Conservation (phyloP, 2,888 invertebrate genomes). For the Smittia sp. region DNA sequence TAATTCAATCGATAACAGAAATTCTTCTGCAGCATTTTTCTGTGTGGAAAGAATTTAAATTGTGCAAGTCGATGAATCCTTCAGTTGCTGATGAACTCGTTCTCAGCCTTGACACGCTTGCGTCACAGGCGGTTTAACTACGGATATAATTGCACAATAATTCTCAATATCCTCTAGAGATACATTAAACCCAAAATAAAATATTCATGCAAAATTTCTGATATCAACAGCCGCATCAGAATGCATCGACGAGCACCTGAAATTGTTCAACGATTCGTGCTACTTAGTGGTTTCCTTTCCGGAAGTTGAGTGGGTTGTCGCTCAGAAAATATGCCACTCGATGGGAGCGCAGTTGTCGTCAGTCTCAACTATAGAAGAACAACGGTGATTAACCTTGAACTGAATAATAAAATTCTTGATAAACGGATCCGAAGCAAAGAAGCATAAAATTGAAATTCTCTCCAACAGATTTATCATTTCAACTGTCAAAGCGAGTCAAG, state of each 20-base stretch:
- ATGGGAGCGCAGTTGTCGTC: constrained; percentile 70
- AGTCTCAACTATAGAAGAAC: constrained; percentile 66
- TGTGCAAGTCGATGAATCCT: no score
- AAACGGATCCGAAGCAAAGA: background rate
- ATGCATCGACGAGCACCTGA: constrained; percentile 68
- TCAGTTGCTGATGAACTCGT: no score
- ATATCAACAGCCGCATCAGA: constrained; percentile 59
- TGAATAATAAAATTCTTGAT: background rate
- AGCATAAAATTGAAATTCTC: background rate
- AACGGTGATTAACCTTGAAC: constrained; percentile 51
- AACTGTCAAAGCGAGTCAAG: constrained; percentile 65
- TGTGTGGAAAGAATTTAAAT: no score
- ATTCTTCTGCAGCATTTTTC: no score
- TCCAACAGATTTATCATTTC: constrained; percentile 60
- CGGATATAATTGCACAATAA: no score
- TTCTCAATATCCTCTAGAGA: no score
- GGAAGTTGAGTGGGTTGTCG: constrained; percentile 70
- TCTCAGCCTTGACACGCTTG: no score
- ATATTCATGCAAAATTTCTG: background rate
- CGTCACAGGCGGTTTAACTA: no score
- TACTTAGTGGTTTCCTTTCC: constrained; percentile 76
- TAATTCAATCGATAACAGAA: no score
- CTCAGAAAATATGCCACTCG: constrained; percentile 67
- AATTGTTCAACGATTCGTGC: constrained; percentile 68
- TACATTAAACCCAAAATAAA: no score